phyloP scores from a whole-genome alignment of 35 echinoderm and acorn worm species.

The Apostichopus japonicus region DNA sequence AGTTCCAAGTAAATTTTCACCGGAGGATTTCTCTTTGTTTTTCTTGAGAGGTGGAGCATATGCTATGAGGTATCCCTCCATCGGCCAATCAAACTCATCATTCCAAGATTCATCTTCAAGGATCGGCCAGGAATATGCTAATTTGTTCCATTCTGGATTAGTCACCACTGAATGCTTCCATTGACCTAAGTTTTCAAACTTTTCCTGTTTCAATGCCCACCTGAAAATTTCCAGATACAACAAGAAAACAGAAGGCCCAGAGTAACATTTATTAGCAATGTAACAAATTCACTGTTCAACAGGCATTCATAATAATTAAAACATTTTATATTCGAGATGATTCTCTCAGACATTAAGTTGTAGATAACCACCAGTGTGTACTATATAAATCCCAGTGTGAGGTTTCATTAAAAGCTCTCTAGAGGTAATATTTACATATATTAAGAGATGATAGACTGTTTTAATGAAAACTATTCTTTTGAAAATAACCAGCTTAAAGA shows the following conservation, averaged over 20 bases:
- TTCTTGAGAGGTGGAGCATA: conserved; percentile 93
- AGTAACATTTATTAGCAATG: too few relatives aligned
- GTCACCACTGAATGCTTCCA: conserved; percentile 93
- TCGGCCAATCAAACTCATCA: conserved; percentile 99
- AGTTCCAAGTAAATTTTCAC: not conserved
- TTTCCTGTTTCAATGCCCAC: conserved; percentile 98
- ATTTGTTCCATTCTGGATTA: conserved; percentile 95
- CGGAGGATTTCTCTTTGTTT: not conserved
- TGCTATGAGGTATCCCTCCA: conserved; percentile 95
- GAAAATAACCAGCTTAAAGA: too few relatives aligned
- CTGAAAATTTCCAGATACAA: conserved; percentile 43
- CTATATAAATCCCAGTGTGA: too few relatives aligned
- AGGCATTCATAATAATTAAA: too few relatives aligned
- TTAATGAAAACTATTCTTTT: too few relatives aligned
- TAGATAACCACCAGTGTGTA: too few relatives aligned
- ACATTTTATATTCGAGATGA: too few relatives aligned
- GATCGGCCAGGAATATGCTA: conserved; percentile 97
- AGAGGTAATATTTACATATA: too few relatives aligned
- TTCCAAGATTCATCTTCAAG: conserved; percentile 83
- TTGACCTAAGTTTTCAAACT: conserved; percentile 79
- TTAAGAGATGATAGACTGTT: too few relatives aligned
- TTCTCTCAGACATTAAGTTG: too few relatives aligned
- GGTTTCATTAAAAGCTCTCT: too few relatives aligned
- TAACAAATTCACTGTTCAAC: too few relatives aligned
- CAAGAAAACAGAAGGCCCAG: not conserved